Conservation (phyloP, 1,140 invertebrate species). For the Mesaphorura yosii region DNA sequence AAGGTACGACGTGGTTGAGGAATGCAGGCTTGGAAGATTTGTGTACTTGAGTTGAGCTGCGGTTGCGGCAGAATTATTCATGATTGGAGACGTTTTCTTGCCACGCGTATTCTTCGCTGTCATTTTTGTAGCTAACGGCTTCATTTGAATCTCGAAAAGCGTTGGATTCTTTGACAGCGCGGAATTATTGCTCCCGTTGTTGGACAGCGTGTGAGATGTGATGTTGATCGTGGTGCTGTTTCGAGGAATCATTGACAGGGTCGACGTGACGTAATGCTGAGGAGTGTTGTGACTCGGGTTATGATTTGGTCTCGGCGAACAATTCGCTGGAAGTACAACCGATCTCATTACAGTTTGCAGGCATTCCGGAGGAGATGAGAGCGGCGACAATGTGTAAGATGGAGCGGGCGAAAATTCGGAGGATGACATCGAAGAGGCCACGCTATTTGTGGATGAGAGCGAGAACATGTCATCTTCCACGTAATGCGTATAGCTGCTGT, state of each 20-base stretch:
- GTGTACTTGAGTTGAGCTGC: too few relatives aligned
- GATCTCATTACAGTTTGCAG: slow-evolving; percentile 31
- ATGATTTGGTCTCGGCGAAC: slow-evolving; percentile 1
- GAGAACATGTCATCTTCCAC: not conserved
- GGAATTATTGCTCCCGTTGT: not conserved
- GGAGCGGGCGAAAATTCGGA: slow-evolving; percentile 30
- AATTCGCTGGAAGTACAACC: slow-evolving; percentile 20
- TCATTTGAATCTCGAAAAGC: too few relatives aligned
- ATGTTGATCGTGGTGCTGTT: not conserved
- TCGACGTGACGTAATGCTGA: not conserved
- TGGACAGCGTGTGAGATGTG: slow-evolving; percentile 1
- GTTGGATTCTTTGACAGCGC: not conserved
- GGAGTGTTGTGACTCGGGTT: not conserved
- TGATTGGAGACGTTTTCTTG: too few relatives aligned
- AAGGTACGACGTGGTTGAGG: too few relatives aligned
- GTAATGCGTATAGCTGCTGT: too few relatives aligned
- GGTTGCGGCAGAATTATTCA: too few relatives aligned
- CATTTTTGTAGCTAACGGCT: too few relatives aligned
- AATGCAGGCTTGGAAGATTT: too few relatives aligned
- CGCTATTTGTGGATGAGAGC: not conserved
- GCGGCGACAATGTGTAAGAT: slow-evolving; percentile 25
- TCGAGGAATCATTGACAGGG: not conserved
- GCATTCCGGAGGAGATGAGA: slow-evolving; percentile 26
- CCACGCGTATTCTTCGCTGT: too few relatives aligned
- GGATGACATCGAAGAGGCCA: not conserved